phyloP scores from a whole-genome alignment of 2,888 invertebrate species.

The Sthenelais limicola region DNA sequence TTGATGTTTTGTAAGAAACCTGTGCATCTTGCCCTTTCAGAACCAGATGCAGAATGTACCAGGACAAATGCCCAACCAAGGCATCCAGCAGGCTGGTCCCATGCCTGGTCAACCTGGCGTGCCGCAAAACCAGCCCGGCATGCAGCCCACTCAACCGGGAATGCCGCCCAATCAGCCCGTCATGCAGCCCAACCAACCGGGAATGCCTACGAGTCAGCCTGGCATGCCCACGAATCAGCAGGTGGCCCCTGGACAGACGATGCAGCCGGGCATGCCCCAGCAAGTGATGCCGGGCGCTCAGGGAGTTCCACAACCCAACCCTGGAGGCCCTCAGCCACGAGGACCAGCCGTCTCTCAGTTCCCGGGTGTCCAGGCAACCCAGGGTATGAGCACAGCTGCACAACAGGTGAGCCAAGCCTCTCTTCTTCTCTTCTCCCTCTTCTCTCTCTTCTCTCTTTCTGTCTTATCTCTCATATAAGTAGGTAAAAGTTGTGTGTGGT shows the following conservation, averaged over 20 bases:
- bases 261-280: background rate
- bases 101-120: too few relatives aligned
- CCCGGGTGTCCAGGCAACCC: background rate
- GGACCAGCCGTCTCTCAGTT: background rate
- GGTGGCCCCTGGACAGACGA: background rate
- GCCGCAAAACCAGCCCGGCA: too few relatives aligned
- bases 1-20: too few relatives aligned
- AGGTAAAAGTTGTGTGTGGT: too few relatives aligned
- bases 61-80: too few relatives aligned
- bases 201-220: too few relatives aligned
- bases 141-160: conserved; percentile 9
- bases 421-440: too few relatives aligned
- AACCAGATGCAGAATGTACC: conserved; percentile 18
- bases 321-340: conserved; percentile 1
- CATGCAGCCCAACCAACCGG: too few relatives aligned
- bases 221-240: conserved; percentile 9
- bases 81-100: too few relatives aligned
- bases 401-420: conserved; percentile 29
- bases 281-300: conserved; percentile 10
- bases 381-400: background rate
- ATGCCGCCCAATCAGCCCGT: too few relatives aligned
- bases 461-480: too few relatives aligned
- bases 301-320: background rate
- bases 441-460: too few relatives aligned
- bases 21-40: conserved; percentile 3